phyloP scores from a whole-genome alignment of 1,140 invertebrate species.

The Heterodera carotae region DNA sequence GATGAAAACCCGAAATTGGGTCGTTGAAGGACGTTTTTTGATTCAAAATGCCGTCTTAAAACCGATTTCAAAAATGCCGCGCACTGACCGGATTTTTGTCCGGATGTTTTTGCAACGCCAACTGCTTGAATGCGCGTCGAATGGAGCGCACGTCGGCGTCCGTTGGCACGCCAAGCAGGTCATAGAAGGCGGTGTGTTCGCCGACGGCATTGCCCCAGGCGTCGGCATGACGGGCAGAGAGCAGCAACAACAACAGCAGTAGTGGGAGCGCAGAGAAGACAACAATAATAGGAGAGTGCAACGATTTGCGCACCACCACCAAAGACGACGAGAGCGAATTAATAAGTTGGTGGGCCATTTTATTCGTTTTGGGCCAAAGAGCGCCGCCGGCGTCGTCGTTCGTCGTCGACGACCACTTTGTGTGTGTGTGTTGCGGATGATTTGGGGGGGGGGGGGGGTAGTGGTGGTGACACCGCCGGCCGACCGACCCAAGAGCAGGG shows the following conservation, averaged over 20 bases:
- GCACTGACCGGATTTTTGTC: constrained; percentile 77
- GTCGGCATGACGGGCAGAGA: constrained; percentile 11
- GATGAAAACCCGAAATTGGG: too few relatives aligned
- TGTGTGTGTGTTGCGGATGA: neutral
- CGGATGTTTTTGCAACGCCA: constrained; percentile 79
- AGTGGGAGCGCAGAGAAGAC: neutral
- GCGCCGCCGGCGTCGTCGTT: too few relatives aligned
- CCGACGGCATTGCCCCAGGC: neutral
- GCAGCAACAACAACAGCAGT: neutral
- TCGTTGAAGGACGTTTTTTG: too few relatives aligned
- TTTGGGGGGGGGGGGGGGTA: too few relatives aligned
- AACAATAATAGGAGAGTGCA: too few relatives aligned
- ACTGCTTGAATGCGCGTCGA: constrained; percentile 78
- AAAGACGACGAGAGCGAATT: neutral
- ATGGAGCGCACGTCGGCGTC: constrained; percentile 77
- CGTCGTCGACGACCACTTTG: too few relatives aligned
- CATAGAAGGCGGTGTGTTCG: constrained; percentile 70
- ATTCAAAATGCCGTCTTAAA: too few relatives aligned
- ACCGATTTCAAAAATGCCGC: too few relatives aligned
- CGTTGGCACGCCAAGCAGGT: constrained; percentile 74
- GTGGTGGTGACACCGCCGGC: too few relatives aligned
- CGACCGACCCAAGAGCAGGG: too few relatives aligned
- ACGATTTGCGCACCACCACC: neutral
- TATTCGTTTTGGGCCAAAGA: neutral
- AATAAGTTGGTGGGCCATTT: neutral